Conservation (phyloP, 2,797 vertebrate species). For the Rhinoraja longicauda region DNA sequence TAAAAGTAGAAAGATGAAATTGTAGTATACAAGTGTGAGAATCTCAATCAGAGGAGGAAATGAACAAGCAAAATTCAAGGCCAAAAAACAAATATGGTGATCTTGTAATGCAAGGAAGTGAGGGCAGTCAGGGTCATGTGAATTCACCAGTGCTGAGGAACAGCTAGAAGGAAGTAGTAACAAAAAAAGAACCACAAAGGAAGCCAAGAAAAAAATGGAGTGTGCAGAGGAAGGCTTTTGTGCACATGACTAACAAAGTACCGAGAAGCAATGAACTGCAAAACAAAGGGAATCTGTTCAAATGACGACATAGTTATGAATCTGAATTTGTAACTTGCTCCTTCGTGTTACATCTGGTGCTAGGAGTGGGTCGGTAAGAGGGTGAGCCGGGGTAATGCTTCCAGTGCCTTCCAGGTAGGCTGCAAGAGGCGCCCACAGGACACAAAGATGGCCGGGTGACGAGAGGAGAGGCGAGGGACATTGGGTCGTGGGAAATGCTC, state of each 20-base stretch:
- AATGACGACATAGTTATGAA: not conserved
- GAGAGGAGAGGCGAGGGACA: no score
- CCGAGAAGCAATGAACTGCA: not conserved
- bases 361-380: no score
- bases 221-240: not conserved
- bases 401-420: no score
- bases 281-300: not conserved
- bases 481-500: no score
- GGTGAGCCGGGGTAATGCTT: no score
- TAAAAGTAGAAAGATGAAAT: not conserved
- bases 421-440: no score
- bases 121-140: not conserved
- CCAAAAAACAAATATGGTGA: not conserved
- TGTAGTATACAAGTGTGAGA: not conserved
- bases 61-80: not conserved
- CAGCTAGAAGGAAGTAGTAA: not conserved
- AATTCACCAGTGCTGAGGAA: not conserved
- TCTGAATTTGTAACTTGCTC: not conserved
- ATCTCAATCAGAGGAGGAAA: not conserved
- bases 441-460: no score
- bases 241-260: not conserved
- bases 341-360: not conserved
- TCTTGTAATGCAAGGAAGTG: not conserved
- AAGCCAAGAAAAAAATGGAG: not conserved
- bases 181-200: not conserved